Base-by-base conservation (phyloP, 1,140 invertebrate genomes). In the Saccostrea echinata region DNA sequence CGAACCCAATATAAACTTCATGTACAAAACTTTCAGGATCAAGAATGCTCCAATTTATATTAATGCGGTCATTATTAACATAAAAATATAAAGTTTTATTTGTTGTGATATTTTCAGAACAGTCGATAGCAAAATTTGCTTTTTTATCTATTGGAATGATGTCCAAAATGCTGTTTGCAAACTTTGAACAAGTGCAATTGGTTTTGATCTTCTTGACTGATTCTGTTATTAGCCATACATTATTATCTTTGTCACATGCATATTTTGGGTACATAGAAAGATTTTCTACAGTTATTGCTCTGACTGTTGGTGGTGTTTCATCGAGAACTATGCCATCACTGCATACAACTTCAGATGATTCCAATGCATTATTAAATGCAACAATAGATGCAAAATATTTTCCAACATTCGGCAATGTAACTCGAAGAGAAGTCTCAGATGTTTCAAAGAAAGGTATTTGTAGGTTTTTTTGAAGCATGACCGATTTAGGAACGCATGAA, bases 311-410 rank as follows among this genome's bases (percentile, higher is more conserved):
- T 16, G 87, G 76, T 24, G 89, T 88, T 57, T 61, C 88, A 80
- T 92, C 92, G 9, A 85, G 68, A 18, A 76, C 86, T 35, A 92
- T 80, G 16, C 92, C 92, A 82, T 92, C 92, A 35, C 89, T 90
- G 84, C 92, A 92, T 1, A 83, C 89, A 12, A 85, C 84, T 33
- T 85, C n/a, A 21, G 92, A 92, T 1, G 90, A 88, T 53, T 84
- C 76, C 85, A 91, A 57, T 8, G 92, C 91, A 84, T 89, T 86
- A 68, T 92, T 92, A 71, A 85, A 91, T 1, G 91, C 91, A 21
- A 92, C 53, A 24, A 92, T 86, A 8, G 90, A 84, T 4, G 86
- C 51, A 84, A 84, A 87, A 55, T 88, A 91, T 27, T 89, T 86
- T 4, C 85, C 87, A 24, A 53, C 12, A 76, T 43, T 43, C 9